Base-by-base conservation (phyloP, 2,113 vertebrate genomes). In the Ahaetulla prasina region DNA sequence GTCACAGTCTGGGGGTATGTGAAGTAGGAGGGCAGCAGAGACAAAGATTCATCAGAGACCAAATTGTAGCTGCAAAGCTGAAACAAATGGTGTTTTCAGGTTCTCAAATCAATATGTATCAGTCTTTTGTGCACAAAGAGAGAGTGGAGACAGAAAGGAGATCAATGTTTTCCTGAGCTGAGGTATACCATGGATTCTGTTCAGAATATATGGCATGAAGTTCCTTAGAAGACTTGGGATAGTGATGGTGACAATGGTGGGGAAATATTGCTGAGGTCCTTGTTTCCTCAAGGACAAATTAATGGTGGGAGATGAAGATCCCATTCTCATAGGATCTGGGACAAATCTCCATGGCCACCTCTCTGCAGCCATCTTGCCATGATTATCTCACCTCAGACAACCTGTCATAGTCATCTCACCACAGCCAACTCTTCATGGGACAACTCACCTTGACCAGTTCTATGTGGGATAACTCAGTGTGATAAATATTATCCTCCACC, bases 101-200 rank as follows among this genome's bases (percentile, higher is more conserved):
- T 57, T n/a, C 30, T n/a, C 20, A 92, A 85, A 89, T 92, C 91
- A 89, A 92, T 85, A 89, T 85, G 57, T 50, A 84, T 85, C 43
- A 92, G 63, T 27, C 52, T 52, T 60, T 68, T 63, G 86, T 63
- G 43, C 52, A 85, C 43, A 92, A 55, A 39, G n/a, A 57, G 20
- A 60, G 68, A 47, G 47, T 89, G 18, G 18, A 11, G 43, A 27
- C 11, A 85, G 43, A 85, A 53, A 88, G 47, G 20, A 92, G 22
- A 89, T 57, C 25, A 35, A 57, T 53, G n/a, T 50, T 57, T 30
- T 85, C 27, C 39, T 45, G 10, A 47, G 6, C 25, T 57, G 63
- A 89, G n/a, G 23, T 54, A 23, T n/a, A 84, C 8, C 47, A 25
- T 27, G 47, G 54, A 39, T 47, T 47, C 27, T 84, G 2, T 39